These are phyloP conservation scores for Chaetophractus vellerosus DNA, from an alignment of 2,797 vertebrate species.

Conservation along the genomic window DNA sequence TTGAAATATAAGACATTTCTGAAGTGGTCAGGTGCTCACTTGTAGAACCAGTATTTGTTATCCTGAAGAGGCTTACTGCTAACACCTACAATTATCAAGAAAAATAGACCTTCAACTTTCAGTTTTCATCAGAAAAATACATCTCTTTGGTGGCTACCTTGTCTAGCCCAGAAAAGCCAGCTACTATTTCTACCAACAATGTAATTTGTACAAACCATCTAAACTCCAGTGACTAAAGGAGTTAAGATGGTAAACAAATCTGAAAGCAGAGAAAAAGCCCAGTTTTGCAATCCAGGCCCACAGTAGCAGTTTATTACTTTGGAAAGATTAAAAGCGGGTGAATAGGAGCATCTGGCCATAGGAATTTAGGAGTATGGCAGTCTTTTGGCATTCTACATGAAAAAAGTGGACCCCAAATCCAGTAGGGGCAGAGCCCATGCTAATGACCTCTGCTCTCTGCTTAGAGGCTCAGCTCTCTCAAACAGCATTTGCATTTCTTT, in stretches of 20 bases:
- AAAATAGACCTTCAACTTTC: neutral
- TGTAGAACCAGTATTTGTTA: neutral
- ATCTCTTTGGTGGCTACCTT: neutral
- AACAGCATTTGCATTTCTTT: neutral
- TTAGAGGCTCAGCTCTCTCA: neutral
- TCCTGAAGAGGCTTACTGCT: neutral
- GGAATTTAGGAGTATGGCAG: neutral
- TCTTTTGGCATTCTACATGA: neutral
- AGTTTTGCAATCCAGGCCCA: neutral
- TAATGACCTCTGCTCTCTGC: neutral
- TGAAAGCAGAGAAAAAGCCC: neutral
- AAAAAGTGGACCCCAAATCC: neutral
- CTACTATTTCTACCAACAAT: neutral
- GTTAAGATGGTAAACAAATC: neutral
- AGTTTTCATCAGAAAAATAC: neutral
- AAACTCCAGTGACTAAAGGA: neutral
- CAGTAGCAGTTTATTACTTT: fast-evolving
- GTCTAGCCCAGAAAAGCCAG: neutral
- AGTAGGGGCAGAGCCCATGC: neutral
- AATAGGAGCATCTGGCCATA: neutral
- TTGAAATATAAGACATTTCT: conserved; percentile 24
- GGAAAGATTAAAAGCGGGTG: neutral
- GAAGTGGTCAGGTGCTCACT: neutral
- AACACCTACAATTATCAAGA: neutral
- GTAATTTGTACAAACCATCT: neutral